phyloP scores from a whole-genome alignment of 2,113 vertebrate species.

The Hypanus sabinus region DNA sequence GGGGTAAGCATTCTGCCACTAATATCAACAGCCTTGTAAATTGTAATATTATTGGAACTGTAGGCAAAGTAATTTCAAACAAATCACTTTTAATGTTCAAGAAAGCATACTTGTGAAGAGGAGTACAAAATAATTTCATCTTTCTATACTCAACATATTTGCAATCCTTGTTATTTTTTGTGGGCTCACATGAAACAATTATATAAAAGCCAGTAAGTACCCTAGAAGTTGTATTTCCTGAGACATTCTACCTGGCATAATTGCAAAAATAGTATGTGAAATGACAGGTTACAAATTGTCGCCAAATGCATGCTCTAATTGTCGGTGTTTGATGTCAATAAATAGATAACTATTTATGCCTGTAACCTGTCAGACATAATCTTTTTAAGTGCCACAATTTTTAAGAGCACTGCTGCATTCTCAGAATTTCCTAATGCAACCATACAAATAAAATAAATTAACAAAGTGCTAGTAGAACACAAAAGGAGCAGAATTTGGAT shows the following conservation, averaged over 20 bases:
- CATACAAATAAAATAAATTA: not conserved
- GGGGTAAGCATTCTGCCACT: not conserved
- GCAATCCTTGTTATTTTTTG: not conserved
- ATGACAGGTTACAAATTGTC: constrained; percentile 47
- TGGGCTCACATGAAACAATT: not conserved
- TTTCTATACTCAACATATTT: not conserved
- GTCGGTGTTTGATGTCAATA: constrained; percentile 43
- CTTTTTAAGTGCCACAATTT: constrained; percentile 12
- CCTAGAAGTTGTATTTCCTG: not conserved
- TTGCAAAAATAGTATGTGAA: constrained; percentile 42
- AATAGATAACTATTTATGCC: constrained; percentile 29
- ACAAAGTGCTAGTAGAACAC: not conserved
- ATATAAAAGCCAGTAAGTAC: not conserved
- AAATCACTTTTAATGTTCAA: not conserved
- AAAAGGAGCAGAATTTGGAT: too few species aligned
- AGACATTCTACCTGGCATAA: constrained; percentile 22
- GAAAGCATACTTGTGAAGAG: not conserved
- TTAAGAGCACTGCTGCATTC: not conserved
- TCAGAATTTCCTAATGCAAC: not conserved
- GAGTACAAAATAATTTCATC: not conserved
- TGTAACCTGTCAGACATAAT: constrained; percentile 13
- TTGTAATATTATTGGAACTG: not conserved
- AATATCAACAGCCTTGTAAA: too few species aligned
- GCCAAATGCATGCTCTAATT: constrained; percentile 45
- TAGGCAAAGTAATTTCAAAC: not conserved